These are phyloP conservation scores for Mus minutoides DNA, from an alignment of 2,797 vertebrate species.

Conservation along the genomic window DNA sequence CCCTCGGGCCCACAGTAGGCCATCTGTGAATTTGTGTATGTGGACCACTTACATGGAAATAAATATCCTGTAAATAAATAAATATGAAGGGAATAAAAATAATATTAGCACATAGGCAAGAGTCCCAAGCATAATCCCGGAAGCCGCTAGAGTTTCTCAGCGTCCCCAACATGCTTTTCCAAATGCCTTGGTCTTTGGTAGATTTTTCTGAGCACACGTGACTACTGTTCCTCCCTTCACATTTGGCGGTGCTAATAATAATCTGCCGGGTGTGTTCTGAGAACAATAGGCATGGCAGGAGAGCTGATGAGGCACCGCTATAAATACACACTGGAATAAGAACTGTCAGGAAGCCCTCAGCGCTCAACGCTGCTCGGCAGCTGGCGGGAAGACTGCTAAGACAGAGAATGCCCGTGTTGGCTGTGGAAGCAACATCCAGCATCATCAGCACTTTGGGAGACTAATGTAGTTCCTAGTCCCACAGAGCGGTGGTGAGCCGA, in stretches of 20 bases:
- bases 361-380: neutral
- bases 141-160: neutral
- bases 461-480: neutral
- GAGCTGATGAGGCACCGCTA: neutral
- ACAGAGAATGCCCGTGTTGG: neutral
- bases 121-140: neutral
- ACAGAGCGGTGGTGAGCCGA: neutral
- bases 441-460: neutral
- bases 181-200: neutral
- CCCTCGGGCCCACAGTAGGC: neutral
- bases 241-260: slow-evolving; percentile 26
- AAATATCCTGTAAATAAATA: neutral
- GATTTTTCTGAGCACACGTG: neutral
- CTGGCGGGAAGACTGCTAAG: neutral
- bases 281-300: slow-evolving; percentile 47
- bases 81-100: neutral
- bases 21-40: neutral
- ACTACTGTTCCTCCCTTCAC: neutral
- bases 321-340: slow-evolving; percentile 36
- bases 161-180: neutral
- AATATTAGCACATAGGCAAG: neutral
- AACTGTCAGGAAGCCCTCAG: slow-evolving; percentile 5
- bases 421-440: neutral
- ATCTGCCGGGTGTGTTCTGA: neutral
- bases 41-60: neutral